These are phyloP conservation scores for Penaeus monodon DNA, from an alignment of 2,888 invertebrate genomes.

Conservation along the genomic window DNA sequence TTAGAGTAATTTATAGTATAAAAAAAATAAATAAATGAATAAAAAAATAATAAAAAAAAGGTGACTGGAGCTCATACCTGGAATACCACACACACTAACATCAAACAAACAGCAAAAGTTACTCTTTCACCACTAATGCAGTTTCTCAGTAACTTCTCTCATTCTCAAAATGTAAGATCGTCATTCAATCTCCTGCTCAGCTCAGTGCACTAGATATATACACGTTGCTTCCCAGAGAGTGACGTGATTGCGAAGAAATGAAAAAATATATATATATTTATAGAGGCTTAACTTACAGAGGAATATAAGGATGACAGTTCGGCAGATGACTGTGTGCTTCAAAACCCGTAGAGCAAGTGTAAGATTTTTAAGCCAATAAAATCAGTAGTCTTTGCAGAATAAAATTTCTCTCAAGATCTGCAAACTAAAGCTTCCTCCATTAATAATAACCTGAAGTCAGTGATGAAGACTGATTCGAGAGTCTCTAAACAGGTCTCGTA, in stretches of 20 bases:
- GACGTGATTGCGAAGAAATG: not conserved
- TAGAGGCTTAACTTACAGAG: constrained; percentile 26
- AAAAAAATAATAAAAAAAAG: not conserved
- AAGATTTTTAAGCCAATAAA: constrained; percentile 31
- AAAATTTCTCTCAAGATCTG: constrained; percentile 46
- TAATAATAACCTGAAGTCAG: constrained; percentile 13
- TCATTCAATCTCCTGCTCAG: no score
- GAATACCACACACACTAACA: constrained; percentile 22
- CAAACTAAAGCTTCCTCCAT: constrained; percentile 40
- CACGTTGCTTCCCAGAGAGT: not conserved
- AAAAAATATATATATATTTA: not conserved
- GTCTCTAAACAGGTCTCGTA: no score
- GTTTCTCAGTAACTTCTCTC: not conserved
- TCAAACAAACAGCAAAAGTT: constrained; percentile 17
- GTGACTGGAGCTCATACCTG: constrained; percentile 23
- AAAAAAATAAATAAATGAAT: no score
- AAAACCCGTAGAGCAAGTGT: constrained; percentile 18
- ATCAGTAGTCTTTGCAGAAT: constrained; percentile 22
- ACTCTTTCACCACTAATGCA: not conserved
- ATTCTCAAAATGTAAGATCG: no score
- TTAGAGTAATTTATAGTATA: constrained; percentile 13
- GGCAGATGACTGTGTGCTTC: constrained; percentile 17
- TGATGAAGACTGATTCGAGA: not conserved
- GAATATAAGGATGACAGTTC: not conserved
- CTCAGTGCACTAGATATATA: no score